phyloP scores from a whole-genome alignment of 2,797 vertebrate species.

The Petrocephalus sullivani region DNA sequence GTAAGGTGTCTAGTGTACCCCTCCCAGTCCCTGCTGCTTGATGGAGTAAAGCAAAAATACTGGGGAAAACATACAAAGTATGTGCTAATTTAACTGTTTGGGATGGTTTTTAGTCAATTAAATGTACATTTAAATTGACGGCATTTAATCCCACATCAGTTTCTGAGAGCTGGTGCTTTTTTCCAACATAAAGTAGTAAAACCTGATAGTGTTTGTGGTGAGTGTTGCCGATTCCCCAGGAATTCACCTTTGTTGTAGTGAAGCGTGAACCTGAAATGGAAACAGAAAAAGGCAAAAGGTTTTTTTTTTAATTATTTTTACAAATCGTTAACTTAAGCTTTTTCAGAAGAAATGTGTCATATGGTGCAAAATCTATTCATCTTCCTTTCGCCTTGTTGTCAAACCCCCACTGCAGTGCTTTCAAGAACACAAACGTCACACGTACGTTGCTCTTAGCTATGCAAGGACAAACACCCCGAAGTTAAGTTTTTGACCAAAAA shows the following conservation, averaged over 20 bases:
- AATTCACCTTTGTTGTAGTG: background rate
- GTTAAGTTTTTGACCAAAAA: background rate
- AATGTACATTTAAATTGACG: background rate
- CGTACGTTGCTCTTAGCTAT: background rate
- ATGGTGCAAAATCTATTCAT: background rate
- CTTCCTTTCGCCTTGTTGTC: background rate
- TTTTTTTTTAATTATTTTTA: background rate
- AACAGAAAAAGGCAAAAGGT: background rate
- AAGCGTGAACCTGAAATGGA: background rate
- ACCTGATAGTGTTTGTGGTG: background rate
- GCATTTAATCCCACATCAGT: background rate
- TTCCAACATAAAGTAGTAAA: background rate
- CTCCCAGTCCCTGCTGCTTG: background rate
- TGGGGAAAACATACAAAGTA: background rate
- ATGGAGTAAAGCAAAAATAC: background rate
- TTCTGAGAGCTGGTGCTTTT: background rate
- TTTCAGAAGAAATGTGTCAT: background rate
- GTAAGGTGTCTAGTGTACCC: background rate
- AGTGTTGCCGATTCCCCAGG: background rate
- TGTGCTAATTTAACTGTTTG: background rate
- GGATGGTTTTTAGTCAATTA: background rate
- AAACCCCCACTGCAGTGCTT: background rate
- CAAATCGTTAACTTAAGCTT: background rate
- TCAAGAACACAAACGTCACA: background rate
- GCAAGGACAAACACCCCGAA: background rate